phyloP scores from a whole-genome alignment of 2,113 vertebrate genomes.

The Pantherophis guttatus region DNA sequence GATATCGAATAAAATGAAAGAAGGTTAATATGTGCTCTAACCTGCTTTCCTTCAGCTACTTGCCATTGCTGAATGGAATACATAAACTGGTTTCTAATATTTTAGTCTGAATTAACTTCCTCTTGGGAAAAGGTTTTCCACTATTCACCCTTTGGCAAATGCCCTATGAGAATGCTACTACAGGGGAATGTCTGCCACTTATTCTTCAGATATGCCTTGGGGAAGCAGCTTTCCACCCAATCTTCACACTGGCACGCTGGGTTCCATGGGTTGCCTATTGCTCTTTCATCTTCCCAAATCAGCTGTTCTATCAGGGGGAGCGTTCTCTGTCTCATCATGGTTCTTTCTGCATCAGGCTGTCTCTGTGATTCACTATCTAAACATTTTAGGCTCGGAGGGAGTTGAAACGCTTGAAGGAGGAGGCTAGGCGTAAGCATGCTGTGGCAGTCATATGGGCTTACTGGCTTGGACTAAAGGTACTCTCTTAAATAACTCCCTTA shows the following conservation, averaged over 20 bases:
- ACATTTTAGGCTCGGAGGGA: slow-evolving; percentile 95
- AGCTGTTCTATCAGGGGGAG: slow-evolving; percentile 45
- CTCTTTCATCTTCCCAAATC: slow-evolving; percentile 30
- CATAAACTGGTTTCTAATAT: not conserved
- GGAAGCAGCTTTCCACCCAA: not conserved
- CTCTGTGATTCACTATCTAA: slow-evolving; percentile 77
- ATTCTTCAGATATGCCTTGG: fast-evolving
- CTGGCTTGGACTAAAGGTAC: slow-evolving; percentile 99
- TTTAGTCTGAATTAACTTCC: fast-evolving
- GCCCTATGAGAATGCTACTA: not conserved
- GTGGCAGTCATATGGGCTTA: slow-evolving; percentile 99
- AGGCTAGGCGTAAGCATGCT: slow-evolving; percentile 96
- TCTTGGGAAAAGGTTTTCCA: not conserved
- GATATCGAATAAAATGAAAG: not conserved
- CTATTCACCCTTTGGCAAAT: not conserved
- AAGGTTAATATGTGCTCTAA: not conserved
- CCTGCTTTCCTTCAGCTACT: not conserved
- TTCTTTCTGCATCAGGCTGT: slow-evolving; percentile 70
- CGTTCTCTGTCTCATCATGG: slow-evolving; percentile 55
- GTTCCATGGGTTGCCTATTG: slow-evolving; percentile 1
- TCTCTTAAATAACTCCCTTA: slow-evolving; percentile 61
- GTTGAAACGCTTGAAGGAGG: slow-evolving; percentile 96
- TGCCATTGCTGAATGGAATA: not conserved
- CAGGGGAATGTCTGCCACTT: not conserved
- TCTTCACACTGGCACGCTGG: not conserved